Percentiles rank a stretch among this genome's conserved stretches.
phyloP scores from a whole-genome alignment of 2,113 vertebrate species.

The Dinomys branickii region DNA sequence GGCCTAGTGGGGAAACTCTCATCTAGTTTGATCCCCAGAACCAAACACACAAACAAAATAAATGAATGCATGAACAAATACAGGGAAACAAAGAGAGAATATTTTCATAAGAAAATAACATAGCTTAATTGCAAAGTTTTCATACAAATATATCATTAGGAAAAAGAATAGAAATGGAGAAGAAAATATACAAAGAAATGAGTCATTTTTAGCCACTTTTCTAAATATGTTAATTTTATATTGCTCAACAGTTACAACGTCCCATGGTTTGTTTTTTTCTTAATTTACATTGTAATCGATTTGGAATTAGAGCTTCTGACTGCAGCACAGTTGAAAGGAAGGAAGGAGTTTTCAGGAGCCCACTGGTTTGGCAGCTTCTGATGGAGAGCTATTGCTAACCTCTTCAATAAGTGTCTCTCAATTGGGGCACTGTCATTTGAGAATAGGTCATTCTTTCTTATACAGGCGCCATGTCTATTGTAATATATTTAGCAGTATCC shows the following conservation, averaged over 20 bases:
- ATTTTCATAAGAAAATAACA: background rate
- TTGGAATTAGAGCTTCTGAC: constrained; percentile 69
- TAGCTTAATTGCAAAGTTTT: background rate
- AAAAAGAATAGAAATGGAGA: background rate
- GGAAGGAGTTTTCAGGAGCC: constrained; percentile 61
- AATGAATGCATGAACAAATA: background rate
- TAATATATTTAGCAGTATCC: background rate
- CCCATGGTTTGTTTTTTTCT: background rate
- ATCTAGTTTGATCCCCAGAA: background rate
- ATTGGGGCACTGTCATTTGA: background rate
- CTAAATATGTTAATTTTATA: constrained; percentile 60
- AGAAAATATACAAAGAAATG: background rate
- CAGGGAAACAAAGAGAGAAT: background rate
- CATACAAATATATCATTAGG: background rate
- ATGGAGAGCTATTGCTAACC: constrained; percentile 66
- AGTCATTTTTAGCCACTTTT: background rate
- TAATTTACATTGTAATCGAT: constrained; percentile 11
- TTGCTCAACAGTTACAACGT: constrained; percentile 42
- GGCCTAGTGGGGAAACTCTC: background rate
- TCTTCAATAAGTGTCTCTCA: background rate
- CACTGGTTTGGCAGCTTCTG: constrained; percentile 70
- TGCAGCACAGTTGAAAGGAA: constrained; percentile 34
- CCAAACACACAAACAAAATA: background rate
- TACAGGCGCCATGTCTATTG: background rate
- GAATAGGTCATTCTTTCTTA: background rate